Evolutionary conservation across 1,140 invertebrate genomes (phyloP), one percentile per base, ranked within the genome.

Genomic region (Drosophila sucinea): DNA sequence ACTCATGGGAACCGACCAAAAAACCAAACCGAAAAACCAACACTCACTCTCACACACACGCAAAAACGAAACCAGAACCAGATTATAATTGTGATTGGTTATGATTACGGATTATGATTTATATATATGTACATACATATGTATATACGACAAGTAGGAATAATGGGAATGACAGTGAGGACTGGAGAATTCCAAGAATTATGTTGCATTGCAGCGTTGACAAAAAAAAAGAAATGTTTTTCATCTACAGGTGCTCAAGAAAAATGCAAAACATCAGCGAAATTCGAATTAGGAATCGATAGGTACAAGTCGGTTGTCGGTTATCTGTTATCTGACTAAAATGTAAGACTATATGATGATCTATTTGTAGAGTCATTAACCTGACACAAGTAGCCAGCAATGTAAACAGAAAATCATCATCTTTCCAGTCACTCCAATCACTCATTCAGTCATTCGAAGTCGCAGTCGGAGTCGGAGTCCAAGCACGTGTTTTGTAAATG

Each of bases 261-360:
- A 51, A 51, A 27, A 77, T 77, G 73, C 61, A 67, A 77, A 35
- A 32, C 44, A 77, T 77, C 75, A 77, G 75, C 75, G 75, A 77
- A 77, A 77, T 77, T 29, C 60, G 17, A 65, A 75, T 60, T 66
- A 25, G 38, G 54, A 57, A 56, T 40, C 65, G 67, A 61, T 74
- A 75, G 10, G 33, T 8, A 69, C 27, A 33, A 17, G 17, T 17
- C 17, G 17, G 17, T 17, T 17, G 17, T 17, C 17, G 7, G 7
- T 35, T 33, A 76, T 56, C 33, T 17, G 56, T 17, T 56, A 56
- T 56, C 7, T 29, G 40, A 3, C 40, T 41, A 41, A 41, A 41
- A 41, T 41, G 47, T 51, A 51, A 51, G 47, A 51, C 47, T 23
- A 51, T 51, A 23, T 6, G 54, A 56, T 56, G 27, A 41, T 41